A percentile compares a stretch with the other conserved stretches of the same genome.
Evolutionary conservation across 2,888 invertebrate genomes (phyloP).

Genomic region (Pinctada fucata): DNA sequence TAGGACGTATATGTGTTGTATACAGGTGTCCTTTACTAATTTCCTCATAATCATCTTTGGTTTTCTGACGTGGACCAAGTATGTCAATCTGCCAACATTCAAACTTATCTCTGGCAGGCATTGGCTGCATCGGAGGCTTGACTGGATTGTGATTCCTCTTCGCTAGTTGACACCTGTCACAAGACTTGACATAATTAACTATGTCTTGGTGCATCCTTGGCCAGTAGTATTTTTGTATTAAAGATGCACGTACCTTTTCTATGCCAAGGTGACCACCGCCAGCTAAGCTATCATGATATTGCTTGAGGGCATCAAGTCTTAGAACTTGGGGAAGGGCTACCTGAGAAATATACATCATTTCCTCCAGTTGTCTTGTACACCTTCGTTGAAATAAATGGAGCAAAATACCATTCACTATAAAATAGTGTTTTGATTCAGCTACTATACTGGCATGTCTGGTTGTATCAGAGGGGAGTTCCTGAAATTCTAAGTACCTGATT

Average conservation of each 20-base stretch:
- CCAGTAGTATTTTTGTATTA: not conserved
- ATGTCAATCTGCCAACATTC: constrained; percentile 46
- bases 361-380: not conserved
- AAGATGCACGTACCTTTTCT: constrained; percentile 19
- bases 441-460: constrained; percentile 8
- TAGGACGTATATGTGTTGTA: too few species aligned
- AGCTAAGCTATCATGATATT: constrained; percentile 10
- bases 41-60: constrained; percentile 41
- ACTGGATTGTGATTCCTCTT: constrained; percentile 18
- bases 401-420: constrained; percentile 17
- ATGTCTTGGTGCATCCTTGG: too few species aligned
- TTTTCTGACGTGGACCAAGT: constrained; percentile 43
- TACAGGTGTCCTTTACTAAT: too few species aligned
- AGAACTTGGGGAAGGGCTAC: too few species aligned
- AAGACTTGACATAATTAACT: constrained; percentile 30
- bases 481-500: constrained; percentile 21
- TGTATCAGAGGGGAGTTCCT: constrained; percentile 30
- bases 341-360: too few species aligned
- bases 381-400: constrained; percentile 17
- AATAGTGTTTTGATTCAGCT: constrained; percentile 38
- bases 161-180: constrained; percentile 31
- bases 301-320: constrained; percentile 28
- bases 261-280: constrained; percentile 26
- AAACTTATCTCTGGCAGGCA: constrained; percentile 28
- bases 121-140: constrained; percentile 32